Evolutionary conservation across 2,113 vertebrate species (phyloP), one percentile per base, ranked within the genome.

Genomic region (Monopterus albus): DNA sequence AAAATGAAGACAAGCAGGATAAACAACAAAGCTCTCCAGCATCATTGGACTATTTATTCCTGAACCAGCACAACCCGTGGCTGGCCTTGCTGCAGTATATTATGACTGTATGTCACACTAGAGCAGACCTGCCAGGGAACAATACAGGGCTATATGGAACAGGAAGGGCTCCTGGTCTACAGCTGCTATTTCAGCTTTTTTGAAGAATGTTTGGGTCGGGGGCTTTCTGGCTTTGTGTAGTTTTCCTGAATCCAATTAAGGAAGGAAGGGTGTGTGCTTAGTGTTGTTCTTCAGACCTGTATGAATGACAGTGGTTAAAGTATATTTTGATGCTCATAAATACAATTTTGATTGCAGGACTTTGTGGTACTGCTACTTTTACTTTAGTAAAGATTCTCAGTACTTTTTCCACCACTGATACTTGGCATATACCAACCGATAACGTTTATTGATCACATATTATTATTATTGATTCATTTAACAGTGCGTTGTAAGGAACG

Each of bases 161-260:
- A 78, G 86, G 79, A 86, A 71, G 72, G 64, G 47, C 35, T 68
- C 29, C 45, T 68, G 50, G 78, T 80, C 47, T 72, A 75, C 57
- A 76, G 51, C 75, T 74, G 72, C 79, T 58, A 43, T 79, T 58
- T 29, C 50, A 80, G 78, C 80, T 46, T 4, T 82, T 66, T 59
- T 81, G 50, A 82, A n/a, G 73, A 64, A 77, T 35, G 50, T 28
- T 65, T 72, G 36, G 81, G 63, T 86, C 53, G 18, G 60, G 58
- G 39, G 63, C 46, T 56, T 84, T 76, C 25, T 47, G 5, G 18
- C 52, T 66, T 39, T 72, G 53, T 51, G 45, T 64, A 42, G 52
- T 62, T 60, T 29, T 59, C 42, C 51, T 35, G 3, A 51, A 31
- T 18, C 0, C 35, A 68, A 64, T 72, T 53, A 51, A 65, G 29